A percentile compares a stretch with the other conserved stretches of the same genome.
These are phyloP conservation scores for Tachypleus tridentatus DNA, from an alignment of 1,140 invertebrate species.

Conservation along the genomic window DNA sequence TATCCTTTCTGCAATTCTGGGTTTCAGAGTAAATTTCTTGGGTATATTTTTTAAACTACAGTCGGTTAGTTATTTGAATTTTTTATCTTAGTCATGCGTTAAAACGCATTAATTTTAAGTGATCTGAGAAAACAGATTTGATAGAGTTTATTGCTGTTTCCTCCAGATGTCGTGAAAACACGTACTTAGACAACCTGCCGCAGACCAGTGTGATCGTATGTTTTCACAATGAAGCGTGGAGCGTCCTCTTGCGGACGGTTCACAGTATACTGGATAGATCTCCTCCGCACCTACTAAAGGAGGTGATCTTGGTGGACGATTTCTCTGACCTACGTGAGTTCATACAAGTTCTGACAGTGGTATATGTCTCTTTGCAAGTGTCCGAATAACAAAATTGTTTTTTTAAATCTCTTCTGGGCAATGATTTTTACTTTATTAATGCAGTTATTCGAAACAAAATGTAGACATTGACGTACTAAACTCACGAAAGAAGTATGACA, in stretches of 20 bases:
- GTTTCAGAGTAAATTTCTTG: too few relatives aligned
- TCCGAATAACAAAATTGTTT: not conserved
- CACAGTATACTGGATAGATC: constrained; percentile 28
- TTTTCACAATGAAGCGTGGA: constrained; percentile 63
- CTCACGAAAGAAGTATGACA: too few relatives aligned
- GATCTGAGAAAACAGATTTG: too few relatives aligned
- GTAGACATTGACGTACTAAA: too few relatives aligned
- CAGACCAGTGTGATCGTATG: constrained; percentile 90
- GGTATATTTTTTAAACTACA: too few relatives aligned
- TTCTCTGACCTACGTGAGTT: constrained; percentile 89
- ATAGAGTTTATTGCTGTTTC: not conserved
- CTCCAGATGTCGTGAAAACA: constrained; percentile 70
- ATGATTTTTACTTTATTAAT: too few relatives aligned
- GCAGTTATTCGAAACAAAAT: too few relatives aligned
- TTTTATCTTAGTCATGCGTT: too few relatives aligned
- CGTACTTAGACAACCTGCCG: constrained; percentile 67
- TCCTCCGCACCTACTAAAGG: constrained; percentile 26
- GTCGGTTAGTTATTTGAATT: too few relatives aligned
- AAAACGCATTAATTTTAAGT: too few relatives aligned
- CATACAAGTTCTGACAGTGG: not conserved
- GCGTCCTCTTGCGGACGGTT: constrained; percentile 30
- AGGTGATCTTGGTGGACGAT: constrained; percentile 88
- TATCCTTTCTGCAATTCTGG: too few relatives aligned
- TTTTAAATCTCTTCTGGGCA: not conserved
- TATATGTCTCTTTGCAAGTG: not conserved